A percentile compares a stretch with the other conserved stretches of the same genome.
phyloP scores from a whole-genome alignment of 2,797 vertebrate genomes.

The Lerista edwardsae region DNA sequence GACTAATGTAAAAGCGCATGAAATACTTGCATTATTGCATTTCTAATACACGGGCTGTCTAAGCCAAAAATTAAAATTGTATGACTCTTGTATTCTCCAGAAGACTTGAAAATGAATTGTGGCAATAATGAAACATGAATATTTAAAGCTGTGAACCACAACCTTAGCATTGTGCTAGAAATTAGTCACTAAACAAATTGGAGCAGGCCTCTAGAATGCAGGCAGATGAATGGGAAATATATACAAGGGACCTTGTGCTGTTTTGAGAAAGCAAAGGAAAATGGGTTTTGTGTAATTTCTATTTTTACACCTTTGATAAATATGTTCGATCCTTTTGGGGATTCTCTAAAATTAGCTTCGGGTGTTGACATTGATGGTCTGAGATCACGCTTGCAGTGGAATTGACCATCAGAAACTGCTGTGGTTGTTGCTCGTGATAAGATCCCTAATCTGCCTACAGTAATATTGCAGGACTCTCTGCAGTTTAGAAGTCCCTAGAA shows the following conservation, averaged over 20 bases:
- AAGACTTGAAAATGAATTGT: slow-evolving; percentile 43
- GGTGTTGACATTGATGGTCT: neutral
- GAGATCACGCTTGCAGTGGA: neutral
- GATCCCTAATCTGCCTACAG: too few relatives aligned
- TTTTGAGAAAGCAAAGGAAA: neutral
- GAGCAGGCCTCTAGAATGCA: neutral
- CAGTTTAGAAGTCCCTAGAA: too few relatives aligned
- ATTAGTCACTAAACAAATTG: slow-evolving; percentile 23
- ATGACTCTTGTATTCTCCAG: slow-evolving; percentile 32
- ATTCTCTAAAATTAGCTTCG: neutral
- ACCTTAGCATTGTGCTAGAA: neutral
- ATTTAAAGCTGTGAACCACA: slow-evolving; percentile 50
- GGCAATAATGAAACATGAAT: slow-evolving; percentile 66
- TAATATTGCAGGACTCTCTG: too few relatives aligned
- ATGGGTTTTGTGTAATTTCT: neutral
- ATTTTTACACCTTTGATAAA: neutral
- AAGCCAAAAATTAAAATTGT: slow-evolving; percentile 50
- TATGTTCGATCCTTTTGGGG: neutral
- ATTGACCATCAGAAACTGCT: neutral
- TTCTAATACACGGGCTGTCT: neutral
- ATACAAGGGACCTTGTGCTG: neutral
- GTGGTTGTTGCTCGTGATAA: neutral
- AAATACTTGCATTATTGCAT: rapidly evolving
- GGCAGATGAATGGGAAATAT: neutral
- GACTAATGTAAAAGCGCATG: neutral